Percentiles rank a stretch among this genome's conserved stretches.
Conservation (phyloP, 2,797 vertebrate species). For the Vespertilio murinus region DNA sequence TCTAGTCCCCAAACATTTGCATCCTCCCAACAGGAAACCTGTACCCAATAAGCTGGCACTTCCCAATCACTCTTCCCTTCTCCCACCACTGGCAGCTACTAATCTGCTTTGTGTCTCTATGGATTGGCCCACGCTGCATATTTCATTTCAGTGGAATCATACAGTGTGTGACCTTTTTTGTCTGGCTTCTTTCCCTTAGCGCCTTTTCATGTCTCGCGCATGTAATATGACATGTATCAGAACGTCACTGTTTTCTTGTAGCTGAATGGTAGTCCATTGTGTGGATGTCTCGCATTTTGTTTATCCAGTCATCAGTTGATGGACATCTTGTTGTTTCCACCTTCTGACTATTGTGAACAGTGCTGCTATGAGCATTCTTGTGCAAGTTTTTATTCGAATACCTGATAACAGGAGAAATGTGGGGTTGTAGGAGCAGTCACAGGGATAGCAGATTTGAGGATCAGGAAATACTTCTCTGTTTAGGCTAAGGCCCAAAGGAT, state of each 20-base stretch:
- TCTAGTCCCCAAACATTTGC: not conserved
- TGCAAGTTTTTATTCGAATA: not conserved
- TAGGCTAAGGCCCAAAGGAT: not conserved
- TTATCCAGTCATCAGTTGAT: not conserved
- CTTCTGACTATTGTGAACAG: not conserved
- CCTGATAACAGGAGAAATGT: not conserved
- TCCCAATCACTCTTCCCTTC: not conserved
- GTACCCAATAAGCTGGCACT: not conserved
- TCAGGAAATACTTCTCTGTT: not conserved
- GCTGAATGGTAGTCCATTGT: not conserved
- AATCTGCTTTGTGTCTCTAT: not conserved
- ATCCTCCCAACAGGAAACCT: not conserved
- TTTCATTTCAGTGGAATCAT: not conserved
- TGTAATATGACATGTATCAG: not conserved
- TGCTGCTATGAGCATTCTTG: not conserved
- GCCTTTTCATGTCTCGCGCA: not conserved
- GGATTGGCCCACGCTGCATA: not conserved
- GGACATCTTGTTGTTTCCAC: not conserved
- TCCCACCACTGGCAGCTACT: not conserved
- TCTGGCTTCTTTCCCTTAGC: not conserved
- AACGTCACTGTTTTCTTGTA: not conserved
- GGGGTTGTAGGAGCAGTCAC: not conserved
- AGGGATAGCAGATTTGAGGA: not conserved
- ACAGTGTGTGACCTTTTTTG: not conserved
- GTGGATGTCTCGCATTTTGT: not conserved